These are phyloP conservation scores for Chromis chromis DNA, from an alignment of 2,797 vertebrate species.

Conservation along the genomic window DNA sequence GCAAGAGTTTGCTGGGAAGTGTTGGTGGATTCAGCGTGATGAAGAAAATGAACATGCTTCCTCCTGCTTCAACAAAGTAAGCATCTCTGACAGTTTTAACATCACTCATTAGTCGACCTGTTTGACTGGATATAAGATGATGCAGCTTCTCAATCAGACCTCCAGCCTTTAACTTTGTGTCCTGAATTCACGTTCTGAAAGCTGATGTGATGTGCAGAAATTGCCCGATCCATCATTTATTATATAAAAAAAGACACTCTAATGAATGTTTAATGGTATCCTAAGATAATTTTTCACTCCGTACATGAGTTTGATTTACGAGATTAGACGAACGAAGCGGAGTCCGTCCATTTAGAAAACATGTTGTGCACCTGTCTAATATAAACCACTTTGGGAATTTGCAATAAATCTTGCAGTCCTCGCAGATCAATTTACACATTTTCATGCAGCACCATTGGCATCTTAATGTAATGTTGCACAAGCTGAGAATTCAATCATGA, in stretches of 20 bases:
- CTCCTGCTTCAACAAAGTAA: constrained; percentile 2
- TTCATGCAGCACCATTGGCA: background rate
- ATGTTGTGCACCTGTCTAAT: constrained; percentile 37
- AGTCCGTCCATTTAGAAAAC: constrained; percentile 37
- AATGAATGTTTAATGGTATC: constrained; percentile 35
- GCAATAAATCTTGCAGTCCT: constrained; percentile 43
- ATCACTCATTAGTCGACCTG: constrained; percentile 6
- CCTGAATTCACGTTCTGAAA: constrained; percentile 15
- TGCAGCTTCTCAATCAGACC: background rate
- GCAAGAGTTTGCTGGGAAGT: background rate
- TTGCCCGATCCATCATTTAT: constrained; percentile 30
- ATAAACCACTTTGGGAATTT: constrained; percentile 22
- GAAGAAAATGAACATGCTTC: background rate
- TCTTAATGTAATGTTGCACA: constrained; percentile 28
- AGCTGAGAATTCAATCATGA: constrained; percentile 33
- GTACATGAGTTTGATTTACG: constrained; percentile 33
- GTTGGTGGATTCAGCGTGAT: too few species aligned
- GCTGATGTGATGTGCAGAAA: constrained; percentile 23
- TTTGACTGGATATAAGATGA: constrained; percentile 1
- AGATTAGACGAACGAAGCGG: constrained; percentile 29
- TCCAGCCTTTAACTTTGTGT: background rate
- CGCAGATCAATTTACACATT: constrained; percentile 37
- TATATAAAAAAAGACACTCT: constrained; percentile 5
- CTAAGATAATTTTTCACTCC: constrained; percentile 29
- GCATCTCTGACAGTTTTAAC: constrained; percentile 1